Conservation (phyloP, 2,797 vertebrate species). For the Tragopan temminckii region DNA sequence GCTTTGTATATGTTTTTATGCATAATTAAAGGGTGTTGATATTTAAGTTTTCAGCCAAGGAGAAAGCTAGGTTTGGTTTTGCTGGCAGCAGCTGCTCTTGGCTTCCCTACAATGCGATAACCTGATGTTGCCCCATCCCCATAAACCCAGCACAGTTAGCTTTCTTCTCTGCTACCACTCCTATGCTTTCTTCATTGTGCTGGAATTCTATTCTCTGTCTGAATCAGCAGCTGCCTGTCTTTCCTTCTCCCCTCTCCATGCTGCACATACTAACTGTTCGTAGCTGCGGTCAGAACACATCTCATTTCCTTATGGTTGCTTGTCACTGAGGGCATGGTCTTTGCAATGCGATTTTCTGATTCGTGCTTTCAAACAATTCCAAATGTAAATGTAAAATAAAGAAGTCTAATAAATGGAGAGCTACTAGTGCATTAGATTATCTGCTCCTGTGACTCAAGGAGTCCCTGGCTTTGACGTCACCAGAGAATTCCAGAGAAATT, state of each 20-base stretch:
- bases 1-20: slow-evolving; percentile 61
- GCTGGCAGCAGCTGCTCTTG: slow-evolving; percentile 37
- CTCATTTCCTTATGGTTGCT: neutral
- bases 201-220: neutral
- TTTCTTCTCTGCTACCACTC: slow-evolving; percentile 15
- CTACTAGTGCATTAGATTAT: neutral
- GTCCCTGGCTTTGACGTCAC: neutral
- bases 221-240: slow-evolving; percentile 8
- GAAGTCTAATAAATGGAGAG: neutral
- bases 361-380: neutral
- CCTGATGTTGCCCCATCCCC: slow-evolving; percentile 26
- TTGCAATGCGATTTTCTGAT: fast-evolving
- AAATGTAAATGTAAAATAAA: neutral
- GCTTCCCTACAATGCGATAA: slow-evolving; percentile 5
- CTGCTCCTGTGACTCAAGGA: neutral
- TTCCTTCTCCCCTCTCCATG: neutral
- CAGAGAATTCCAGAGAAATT: neutral
- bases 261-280: neutral
- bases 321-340: neutral
- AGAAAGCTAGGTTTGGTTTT: slow-evolving; percentile 29
- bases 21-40: slow-evolving; percentile 67
- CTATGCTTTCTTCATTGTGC: neutral
- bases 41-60: slow-evolving; percentile 59
- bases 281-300: neutral
- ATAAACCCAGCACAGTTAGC: fast-evolving